Conservation (phyloP, 2,113 vertebrate genomes). For the Mandrillus leucophaeus region DNA sequence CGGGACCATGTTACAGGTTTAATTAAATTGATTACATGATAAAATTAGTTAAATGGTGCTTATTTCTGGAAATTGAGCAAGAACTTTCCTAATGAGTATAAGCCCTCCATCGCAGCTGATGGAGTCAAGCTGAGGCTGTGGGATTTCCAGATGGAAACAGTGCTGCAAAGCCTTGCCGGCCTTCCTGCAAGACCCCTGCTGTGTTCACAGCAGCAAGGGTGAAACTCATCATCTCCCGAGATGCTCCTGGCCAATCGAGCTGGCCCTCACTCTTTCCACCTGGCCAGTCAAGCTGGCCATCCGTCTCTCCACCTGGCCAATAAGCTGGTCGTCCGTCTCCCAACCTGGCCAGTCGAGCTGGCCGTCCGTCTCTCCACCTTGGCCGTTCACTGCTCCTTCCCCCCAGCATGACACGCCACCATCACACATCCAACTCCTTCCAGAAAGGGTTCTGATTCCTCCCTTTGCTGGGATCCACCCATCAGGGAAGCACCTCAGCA, state of each 20-base stretch:
- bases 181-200: background rate
- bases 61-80: background rate
- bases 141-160: background rate
- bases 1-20: background rate
- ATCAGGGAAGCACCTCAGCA: rapidly evolving
- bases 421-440: rapidly evolving
- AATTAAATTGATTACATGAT: background rate
- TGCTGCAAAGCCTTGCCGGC: background rate
- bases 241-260: background rate
- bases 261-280: rapidly evolving
- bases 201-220: rapidly evolving
- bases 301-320: background rate
- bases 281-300: rapidly evolving
- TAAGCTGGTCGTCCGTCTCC: rapidly evolving
- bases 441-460: too few species aligned
- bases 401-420: rapidly evolving
- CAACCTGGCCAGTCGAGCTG: rapidly evolving
- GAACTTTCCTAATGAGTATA: background rate
- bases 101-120: background rate
- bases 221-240: background rate
- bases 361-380: too few species aligned
- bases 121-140: background rate
- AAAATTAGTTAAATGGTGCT: background rate
- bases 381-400: rapidly evolving
- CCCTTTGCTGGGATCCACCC: rapidly evolving